Conservation (phyloP, 2,888 invertebrate genomes). For the Operophtera brumata region DNA sequence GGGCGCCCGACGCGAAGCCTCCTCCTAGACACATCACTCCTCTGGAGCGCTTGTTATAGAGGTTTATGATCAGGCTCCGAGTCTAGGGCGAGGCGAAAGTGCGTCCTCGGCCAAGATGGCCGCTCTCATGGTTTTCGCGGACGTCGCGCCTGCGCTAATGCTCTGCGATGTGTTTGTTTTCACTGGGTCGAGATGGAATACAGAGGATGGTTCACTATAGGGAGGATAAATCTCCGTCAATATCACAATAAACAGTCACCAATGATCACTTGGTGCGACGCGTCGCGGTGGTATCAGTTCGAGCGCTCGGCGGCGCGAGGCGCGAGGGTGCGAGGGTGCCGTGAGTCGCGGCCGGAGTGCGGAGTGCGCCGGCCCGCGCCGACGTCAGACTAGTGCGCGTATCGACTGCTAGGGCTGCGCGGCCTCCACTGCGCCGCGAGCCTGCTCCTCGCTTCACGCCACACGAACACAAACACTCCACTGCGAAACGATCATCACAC, state of each 20-base stretch:
- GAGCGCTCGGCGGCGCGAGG: conserved; percentile 37
- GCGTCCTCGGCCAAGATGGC: conserved; percentile 77
- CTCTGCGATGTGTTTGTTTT: conserved; percentile 75
- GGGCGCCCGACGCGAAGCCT: conserved; percentile 62
- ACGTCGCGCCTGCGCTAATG: conserved; percentile 74
- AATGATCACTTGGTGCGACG: conserved; percentile 45
- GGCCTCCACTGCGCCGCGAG: conserved; percentile 30
- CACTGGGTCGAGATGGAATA: conserved; percentile 52
- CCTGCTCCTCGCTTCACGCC: conserved; percentile 57
- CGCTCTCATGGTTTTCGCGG: conserved; percentile 73
- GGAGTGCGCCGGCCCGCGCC: conserved; percentile 62
- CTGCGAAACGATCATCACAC: conserved; percentile 57
- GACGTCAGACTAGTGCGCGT: conserved; percentile 67
- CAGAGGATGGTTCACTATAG: conserved; percentile 43
- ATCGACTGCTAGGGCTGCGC: conserved; percentile 55
- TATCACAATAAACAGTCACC: conserved; percentile 51
- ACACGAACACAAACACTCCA: conserved; percentile 62
- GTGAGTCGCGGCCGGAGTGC: conserved; percentile 52
- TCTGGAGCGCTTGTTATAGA: conserved; percentile 45
- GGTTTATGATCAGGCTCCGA: conserved; percentile 60
- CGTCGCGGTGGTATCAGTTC: conserved; percentile 48
- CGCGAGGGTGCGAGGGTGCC: conserved; percentile 56
- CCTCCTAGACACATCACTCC: conserved; percentile 61
- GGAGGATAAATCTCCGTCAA: conserved; percentile 30
- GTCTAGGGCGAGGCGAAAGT: conserved; percentile 78